These are phyloP conservation scores for Palythoa grandiflora DNA, from an alignment of 92 coral and sea anemone species.

Conservation along the genomic window DNA sequence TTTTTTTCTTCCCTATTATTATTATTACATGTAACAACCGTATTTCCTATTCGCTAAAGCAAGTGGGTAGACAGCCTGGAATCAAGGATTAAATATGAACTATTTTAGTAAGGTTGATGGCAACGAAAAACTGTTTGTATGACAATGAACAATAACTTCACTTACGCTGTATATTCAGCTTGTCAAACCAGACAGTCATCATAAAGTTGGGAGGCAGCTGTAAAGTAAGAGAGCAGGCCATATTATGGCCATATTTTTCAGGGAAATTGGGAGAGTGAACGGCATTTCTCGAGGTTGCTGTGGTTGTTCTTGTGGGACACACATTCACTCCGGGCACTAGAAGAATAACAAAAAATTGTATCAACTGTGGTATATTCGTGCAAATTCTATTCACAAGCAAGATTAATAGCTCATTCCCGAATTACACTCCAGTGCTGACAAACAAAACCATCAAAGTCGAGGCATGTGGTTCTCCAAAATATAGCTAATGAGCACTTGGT, in stretches of 20 bases:
- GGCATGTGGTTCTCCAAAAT: no score
- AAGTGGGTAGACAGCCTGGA: no score
- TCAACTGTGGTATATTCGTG: background rate
- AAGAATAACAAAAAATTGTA: background rate
- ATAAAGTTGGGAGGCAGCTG: conserved; percentile 52
- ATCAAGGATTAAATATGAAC: background rate
- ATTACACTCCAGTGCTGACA: background rate
- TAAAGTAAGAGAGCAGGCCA: conserved; percentile 57
- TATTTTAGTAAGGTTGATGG: background rate
- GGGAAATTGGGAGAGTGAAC: conserved; percentile 59
- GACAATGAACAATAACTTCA: background rate
- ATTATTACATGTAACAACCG: no score
- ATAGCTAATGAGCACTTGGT: no score
- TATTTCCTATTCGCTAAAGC: no score
- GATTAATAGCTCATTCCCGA: no score
- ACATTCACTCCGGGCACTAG: conserved; percentile 54
- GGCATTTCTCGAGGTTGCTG: conserved; percentile 42
- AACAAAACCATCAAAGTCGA: no score
- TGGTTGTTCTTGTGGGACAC: conserved; percentile 57
- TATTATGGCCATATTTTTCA: conserved; percentile 16
- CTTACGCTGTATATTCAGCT: conserved; percentile 24
- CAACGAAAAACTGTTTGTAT: background rate
- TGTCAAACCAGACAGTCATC: conserved; percentile 18
- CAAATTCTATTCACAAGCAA: background rate
- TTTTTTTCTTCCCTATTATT: no score